These are phyloP conservation scores for Halcyon badia DNA, from an alignment of 2,797 vertebrate species.

Conservation along the genomic window DNA sequence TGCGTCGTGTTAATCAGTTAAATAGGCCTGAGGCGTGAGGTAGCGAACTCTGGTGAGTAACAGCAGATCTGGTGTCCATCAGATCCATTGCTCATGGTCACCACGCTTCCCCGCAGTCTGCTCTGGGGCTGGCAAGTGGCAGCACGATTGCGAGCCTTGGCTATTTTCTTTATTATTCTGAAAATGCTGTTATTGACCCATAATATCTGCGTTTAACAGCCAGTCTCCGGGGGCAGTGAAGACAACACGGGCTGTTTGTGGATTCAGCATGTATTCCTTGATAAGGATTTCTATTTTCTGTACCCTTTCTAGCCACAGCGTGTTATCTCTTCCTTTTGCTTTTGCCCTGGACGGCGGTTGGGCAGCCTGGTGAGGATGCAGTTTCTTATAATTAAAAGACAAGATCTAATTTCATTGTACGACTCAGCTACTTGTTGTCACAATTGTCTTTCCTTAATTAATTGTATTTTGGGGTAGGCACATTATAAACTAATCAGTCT, in stretches of 20 bases:
- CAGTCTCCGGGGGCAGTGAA: neutral
- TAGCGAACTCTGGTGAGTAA: neutral
- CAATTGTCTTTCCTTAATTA: slow-evolving; percentile 57
- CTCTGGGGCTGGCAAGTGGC: neutral
- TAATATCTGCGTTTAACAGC: neutral
- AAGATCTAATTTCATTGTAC: slow-evolving; percentile 48
- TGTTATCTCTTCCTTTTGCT: neutral
- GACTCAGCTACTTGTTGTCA: slow-evolving; percentile 28
- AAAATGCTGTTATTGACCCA: neutral
- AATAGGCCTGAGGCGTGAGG: neutral
- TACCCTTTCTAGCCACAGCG: neutral
- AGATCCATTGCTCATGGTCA: neutral
- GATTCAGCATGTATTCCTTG: neutral
- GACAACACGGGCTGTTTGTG: neutral
- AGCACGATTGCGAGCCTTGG: neutral
- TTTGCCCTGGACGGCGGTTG: neutral
- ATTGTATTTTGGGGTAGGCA: slow-evolving; percentile 38
- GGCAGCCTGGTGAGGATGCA: neutral
- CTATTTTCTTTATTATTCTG: neutral
- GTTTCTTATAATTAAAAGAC: slow-evolving; percentile 30
- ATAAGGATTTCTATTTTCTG: neutral
- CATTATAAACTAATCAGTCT: slow-evolving; percentile 27
- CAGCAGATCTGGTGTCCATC: neutral
- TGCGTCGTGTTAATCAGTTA: neutral
- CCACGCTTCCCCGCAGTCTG: neutral